Percentiles rank a stretch among this genome's conserved stretches.
Conservation (phyloP, 2,888 invertebrate species). For the Metopia argyrocephala region DNA sequence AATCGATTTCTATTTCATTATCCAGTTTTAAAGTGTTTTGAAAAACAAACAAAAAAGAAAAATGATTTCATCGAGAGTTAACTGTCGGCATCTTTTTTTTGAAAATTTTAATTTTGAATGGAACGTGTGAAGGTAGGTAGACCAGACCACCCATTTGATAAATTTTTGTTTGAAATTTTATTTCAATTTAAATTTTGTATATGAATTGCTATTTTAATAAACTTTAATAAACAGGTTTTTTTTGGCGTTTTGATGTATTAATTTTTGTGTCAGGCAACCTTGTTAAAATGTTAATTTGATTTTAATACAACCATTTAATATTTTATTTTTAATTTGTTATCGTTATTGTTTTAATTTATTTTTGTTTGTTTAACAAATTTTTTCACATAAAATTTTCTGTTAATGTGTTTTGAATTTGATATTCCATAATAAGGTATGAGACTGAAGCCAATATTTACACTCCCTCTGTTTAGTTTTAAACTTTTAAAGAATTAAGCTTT, state of each 20-base stretch:
- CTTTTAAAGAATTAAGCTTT: too few species aligned
- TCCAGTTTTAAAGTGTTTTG: too few species aligned
- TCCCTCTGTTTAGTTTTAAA: too few species aligned
- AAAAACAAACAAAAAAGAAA: not conserved
- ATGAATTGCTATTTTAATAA: not conserved
- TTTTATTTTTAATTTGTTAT: conserved; percentile 2
- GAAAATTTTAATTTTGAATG: not conserved
- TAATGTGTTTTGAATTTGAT: conserved; percentile 29
- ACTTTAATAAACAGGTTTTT: conserved; percentile 45
- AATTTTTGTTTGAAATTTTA: conserved; percentile 7
- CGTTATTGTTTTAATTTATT: not conserved
- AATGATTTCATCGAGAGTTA: not conserved
- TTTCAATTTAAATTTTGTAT: not conserved
- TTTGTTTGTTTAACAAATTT: not conserved
- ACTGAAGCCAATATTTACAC: not conserved
- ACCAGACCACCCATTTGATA: conserved; percentile 39
- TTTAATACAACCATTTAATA: conserved; percentile 24
- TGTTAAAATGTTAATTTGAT: conserved; percentile 52
- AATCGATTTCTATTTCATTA: not conserved
- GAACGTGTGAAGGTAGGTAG: conserved; percentile 40
- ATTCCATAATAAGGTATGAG: not conserved
- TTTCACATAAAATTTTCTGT: conserved; percentile 8
- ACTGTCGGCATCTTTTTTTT: not conserved
- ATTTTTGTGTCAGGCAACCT: conserved; percentile 47
- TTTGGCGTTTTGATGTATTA: conserved; percentile 13